Evolutionary conservation across 2,113 vertebrate species (phyloP), one percentile per base, ranked within the genome.

Genomic region (Polyodon spathula): DNA sequence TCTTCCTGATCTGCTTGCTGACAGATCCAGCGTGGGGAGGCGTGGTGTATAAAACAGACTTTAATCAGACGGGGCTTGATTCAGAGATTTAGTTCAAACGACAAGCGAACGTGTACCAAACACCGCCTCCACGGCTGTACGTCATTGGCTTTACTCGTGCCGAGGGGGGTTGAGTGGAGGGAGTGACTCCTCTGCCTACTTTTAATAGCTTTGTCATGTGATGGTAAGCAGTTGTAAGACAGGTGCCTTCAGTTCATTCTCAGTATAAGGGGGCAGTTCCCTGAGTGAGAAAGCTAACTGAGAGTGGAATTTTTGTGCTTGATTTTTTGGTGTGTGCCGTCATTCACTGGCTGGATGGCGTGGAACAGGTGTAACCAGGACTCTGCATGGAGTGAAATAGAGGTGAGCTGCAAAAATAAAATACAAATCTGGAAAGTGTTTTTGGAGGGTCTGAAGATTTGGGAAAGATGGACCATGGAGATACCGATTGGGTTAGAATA

Each of bases 181-280:
- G 82, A 86, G 83, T 92, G 92, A 91, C 92, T 93, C 93, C 90
- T 90, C 91, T 91, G 93, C 92, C 93, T 95, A 93, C 92, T 95
- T 94, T 94, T 95, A 27, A 96, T 95, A 95, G 93, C 92, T 89
- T 88, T 89, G 92, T 97, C 94, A 98, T 93, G 94, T 98, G 94
- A 97, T 90, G 83, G 91, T 90, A 84, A 88, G 88, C 90, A 88
- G 94, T 95, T 93, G 95, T 97, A 97, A 97, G 92, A 92, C 95
- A 97, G 94, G 94, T 98, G 93, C 93, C 94, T 27, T 90, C 86
- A 84, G 91, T 90, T 92, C 90, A 89, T 88, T 84, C 89, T 88
- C 92, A 91, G 90, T 89, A 27, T 27, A 83, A 92, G 90, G 91
- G 88, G 90, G 90, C 89, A 84, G 84, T 86, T 80, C 90, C 86